phyloP scores from a whole-genome alignment of 2,888 invertebrate species.

The Plebejus argus region DNA sequence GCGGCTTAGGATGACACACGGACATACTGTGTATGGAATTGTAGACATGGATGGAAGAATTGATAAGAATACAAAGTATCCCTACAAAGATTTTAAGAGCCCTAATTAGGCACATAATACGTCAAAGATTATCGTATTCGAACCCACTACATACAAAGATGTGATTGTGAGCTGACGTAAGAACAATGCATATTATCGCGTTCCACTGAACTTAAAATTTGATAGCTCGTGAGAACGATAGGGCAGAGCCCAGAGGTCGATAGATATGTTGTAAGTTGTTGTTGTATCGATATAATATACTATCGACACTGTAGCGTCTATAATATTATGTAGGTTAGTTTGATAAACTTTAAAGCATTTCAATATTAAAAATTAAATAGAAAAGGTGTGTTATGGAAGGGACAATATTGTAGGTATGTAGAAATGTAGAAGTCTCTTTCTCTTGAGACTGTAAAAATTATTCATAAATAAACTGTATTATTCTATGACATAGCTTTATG shows the following conservation, averaged over 20 bases:
- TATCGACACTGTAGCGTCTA: not conserved
- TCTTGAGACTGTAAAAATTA: too few species aligned
- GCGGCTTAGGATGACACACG: too few species aligned
- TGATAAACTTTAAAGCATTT: too few species aligned
- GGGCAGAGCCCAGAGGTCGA: conserved; percentile 16
- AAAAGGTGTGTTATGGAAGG: too few species aligned
- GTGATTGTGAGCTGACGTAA: conserved; percentile 49
- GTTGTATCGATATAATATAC: not conserved
- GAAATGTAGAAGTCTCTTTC: too few species aligned
- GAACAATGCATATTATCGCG: conserved; percentile 69
- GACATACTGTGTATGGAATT: too few species aligned
- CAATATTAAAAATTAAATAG: too few species aligned
- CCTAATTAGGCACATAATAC: not conserved
- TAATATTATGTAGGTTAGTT: too few species aligned
- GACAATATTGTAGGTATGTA: too few species aligned
- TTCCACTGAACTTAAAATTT: conserved; percentile 68
- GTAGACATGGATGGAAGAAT: not conserved
- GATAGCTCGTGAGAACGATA: conserved; percentile 69
- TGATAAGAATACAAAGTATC: not conserved
- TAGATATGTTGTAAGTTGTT: too few species aligned
- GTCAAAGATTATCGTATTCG: conserved; percentile 8
- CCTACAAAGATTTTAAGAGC: not conserved
- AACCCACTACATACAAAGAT: not conserved
- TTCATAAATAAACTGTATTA: too few species aligned
- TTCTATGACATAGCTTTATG: too few species aligned